Evolutionary conservation across 2,797 vertebrate species (phyloP).

Genomic region (Microctenopoma steveboyesi): DNA sequence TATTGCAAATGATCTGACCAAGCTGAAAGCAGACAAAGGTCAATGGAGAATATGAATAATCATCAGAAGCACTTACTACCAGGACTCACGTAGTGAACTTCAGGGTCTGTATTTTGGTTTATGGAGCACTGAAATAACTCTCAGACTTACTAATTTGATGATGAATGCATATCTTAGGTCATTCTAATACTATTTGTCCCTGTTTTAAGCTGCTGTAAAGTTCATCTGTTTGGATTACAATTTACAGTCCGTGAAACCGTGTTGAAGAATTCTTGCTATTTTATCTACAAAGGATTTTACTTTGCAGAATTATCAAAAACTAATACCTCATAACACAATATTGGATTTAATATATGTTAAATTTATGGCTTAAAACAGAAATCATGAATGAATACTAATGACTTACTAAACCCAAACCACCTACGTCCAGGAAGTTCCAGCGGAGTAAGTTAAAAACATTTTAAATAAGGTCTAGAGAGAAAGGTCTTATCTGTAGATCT

Average conservation of each 20-base stretch:
- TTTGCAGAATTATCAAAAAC: not conserved
- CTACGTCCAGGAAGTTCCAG: too few relatives aligned
- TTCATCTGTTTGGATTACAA: not conserved
- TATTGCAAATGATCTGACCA: not conserved
- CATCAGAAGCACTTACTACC: not conserved
- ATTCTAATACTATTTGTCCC: too few relatives aligned
- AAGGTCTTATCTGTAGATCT: too few relatives aligned
- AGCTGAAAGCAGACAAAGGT: conserved; percentile 6
- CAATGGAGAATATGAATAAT: not conserved
- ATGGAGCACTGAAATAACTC: not conserved
- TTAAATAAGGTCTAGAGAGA: too few relatives aligned
- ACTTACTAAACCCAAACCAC: too few relatives aligned
- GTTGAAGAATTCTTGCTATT: not conserved
- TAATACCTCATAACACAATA: not conserved
- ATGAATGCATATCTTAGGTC: too few relatives aligned
- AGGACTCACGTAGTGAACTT: not conserved
- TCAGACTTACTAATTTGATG: not conserved
- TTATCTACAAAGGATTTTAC: not conserved
- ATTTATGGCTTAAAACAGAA: too few relatives aligned
- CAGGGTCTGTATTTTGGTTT: not conserved
- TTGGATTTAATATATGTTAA: too few relatives aligned
- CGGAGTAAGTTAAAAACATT: too few relatives aligned
- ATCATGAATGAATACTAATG: too few relatives aligned
- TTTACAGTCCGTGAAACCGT: not conserved
- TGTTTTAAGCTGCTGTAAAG: not conserved